Evolutionary conservation across 2,797 vertebrate species (phyloP).

Genomic region (Mormyrops attenuatus): DNA sequence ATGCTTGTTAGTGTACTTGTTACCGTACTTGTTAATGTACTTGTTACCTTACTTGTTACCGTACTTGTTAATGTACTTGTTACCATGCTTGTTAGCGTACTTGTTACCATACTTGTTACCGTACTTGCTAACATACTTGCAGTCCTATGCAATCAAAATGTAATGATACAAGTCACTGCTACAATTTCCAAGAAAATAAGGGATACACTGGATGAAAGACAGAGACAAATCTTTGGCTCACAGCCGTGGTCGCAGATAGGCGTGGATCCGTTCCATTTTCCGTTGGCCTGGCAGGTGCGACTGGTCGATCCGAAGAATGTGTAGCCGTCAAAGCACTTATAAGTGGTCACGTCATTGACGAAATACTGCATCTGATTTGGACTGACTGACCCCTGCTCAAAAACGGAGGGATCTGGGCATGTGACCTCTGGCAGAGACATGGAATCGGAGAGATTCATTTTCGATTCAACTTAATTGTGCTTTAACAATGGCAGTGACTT

Average conservation of each 20-base stretch:
- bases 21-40: too few species aligned
- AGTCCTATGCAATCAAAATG: background rate
- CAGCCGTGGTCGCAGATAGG: slow-evolving; percentile 54
- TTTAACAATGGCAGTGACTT: background rate
- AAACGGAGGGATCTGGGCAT: slow-evolving; percentile 53
- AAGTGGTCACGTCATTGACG: slow-evolving; percentile 44
- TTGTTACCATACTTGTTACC: background rate
- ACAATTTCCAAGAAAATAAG: background rate
- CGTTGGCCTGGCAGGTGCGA: slow-evolving; percentile 49
- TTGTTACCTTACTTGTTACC: too few species aligned
- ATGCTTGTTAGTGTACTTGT: too few species aligned
- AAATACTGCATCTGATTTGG: slow-evolving; percentile 48
- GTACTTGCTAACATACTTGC: background rate
- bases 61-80: too few species aligned
- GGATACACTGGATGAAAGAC: background rate
- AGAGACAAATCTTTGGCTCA: slow-evolving; percentile 33
- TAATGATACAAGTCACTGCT: background rate
- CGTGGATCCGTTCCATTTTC: slow-evolving; percentile 59
- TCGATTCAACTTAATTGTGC: background rate
- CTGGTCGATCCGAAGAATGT: slow-evolving; percentile 41
- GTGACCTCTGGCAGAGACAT: slow-evolving; percentile 43
- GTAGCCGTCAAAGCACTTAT: slow-evolving; percentile 54
- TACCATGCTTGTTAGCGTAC: too few species aligned
- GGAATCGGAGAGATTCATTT: background rate
- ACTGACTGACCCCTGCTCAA: slow-evolving; percentile 36